Conservation (phyloP, 2,888 invertebrate species). For the Macropis europaea region DNA sequence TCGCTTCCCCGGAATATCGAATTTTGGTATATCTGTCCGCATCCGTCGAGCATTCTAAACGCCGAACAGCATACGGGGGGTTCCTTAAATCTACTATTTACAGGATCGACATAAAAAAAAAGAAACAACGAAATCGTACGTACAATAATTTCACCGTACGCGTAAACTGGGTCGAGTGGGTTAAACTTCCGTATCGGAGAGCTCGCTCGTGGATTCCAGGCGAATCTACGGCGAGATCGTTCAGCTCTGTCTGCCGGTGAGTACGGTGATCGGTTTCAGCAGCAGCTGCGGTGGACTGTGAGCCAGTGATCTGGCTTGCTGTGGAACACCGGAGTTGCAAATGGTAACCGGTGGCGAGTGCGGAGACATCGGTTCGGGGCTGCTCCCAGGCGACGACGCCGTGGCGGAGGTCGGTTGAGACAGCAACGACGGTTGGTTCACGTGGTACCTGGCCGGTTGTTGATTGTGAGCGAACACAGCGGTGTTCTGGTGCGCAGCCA, state of each 20-base stretch:
- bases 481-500: slow-evolving; percentile 77
- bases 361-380: slow-evolving; percentile 81
- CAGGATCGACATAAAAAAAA: background rate
- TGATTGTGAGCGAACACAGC: slow-evolving; percentile 61
- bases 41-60: slow-evolving; percentile 2
- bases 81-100: background rate
- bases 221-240: slow-evolving; percentile 11
- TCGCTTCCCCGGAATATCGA: background rate
- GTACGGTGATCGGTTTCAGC: slow-evolving; percentile 76
- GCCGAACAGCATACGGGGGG: background rate
- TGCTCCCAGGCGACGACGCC: slow-evolving; percentile 79
- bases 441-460: slow-evolving; percentile 58
- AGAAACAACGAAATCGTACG: background rate
- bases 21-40: slow-evolving; percentile 22
- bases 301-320: slow-evolving; percentile 75
- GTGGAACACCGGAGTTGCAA: slow-evolving; percentile 79
- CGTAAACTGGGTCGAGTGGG: background rate
- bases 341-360: slow-evolving; percentile 78
- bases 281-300: slow-evolving; percentile 78
- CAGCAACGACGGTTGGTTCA: slow-evolving; percentile 60
- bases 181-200: no score
- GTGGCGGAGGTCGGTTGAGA: slow-evolving; percentile 72
- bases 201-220: no score
- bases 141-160: slow-evolving; percentile 3
- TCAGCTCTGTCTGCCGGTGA: slow-evolving; percentile 77